Conservation (phyloP, 1,140 invertebrate species). For the Limonius californicus region DNA sequence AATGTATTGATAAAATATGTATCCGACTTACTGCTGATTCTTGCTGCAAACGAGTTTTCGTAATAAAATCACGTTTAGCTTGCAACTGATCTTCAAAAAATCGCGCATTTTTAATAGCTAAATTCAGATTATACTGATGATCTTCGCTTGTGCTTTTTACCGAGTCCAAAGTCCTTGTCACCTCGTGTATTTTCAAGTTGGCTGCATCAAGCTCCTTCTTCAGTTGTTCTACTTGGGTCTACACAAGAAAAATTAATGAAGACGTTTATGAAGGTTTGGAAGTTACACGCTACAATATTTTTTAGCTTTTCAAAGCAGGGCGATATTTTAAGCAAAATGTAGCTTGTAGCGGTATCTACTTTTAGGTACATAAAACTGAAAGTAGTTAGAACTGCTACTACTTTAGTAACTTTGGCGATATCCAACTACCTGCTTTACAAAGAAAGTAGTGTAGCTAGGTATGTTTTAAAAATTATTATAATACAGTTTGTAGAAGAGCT, state of each 20-base stretch:
- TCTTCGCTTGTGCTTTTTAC: background rate
- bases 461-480: too few species aligned
- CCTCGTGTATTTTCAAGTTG: background rate
- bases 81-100: conserved; percentile 1
- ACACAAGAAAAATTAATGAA: background rate
- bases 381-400: too few species aligned
- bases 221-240: background rate
- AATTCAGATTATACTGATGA: background rate
- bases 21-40: conserved; percentile 4
- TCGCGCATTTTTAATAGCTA: background rate
- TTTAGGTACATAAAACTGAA: too few species aligned
- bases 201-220: background rate
- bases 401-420: too few species aligned
- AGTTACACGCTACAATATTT: too few species aligned
- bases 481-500: too few species aligned
- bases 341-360: too few species aligned
- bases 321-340: too few species aligned
- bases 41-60: background rate
- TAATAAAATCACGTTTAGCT: background rate
- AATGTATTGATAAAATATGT: background rate
- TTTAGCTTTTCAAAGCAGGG: too few species aligned
- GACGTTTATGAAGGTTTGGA: too few species aligned
- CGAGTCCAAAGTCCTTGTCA: background rate
- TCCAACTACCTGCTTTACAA: too few species aligned
- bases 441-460: too few species aligned